Base-by-base conservation (phyloP, 2,113 vertebrate genomes). In the Leptobrachium ailaonicum region DNA sequence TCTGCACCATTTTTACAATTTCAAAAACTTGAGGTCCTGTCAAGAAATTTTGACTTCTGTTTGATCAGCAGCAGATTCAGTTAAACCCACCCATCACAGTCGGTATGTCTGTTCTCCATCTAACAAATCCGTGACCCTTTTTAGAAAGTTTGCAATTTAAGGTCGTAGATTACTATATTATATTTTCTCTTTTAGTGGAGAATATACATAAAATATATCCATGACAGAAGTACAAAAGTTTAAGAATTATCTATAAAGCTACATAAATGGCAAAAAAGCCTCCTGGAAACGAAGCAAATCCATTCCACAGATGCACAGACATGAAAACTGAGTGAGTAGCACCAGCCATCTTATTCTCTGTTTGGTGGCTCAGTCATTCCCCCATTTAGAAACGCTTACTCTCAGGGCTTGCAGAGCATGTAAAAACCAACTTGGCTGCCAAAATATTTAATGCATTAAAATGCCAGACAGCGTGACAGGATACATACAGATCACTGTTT, bases 381-480 rank as follows among this genome's bases (percentile, higher is more conserved):
- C 50, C 40, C 41, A 41, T 43, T 69, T 2, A 5, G 64, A 47
- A 81, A 72, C 68, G 75, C 72, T 69, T 75, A 42, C 32, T 68
- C 58, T 63, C 54, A 69, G 20, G 56, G 53, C 66, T 67, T 50
- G 64, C 41, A 66, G 50, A 75, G 72, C 79, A 69, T 41, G 68
- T 75, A 81, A 74, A 80, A 81, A 68, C 53, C 79, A 56, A 69
- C 75, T 32, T n/a, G 44, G 72, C 71, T 75, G 79, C 79, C 79
- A 81, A 81, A 81, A 81, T 81, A 75, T 81, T 75, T 81, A 74
- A 75, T 75, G 71, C 72, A 81, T 81, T 81, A 81, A 75, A 62
- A 81, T 81, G 79, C 79, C 79, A 81, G 79, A 81, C 79, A 81
- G 79, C 79, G 79, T 81, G 72, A 81, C 79, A 69, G 79, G 71